phyloP scores from a whole-genome alignment of 2,888 invertebrate genomes.

The Ctena decussata region DNA sequence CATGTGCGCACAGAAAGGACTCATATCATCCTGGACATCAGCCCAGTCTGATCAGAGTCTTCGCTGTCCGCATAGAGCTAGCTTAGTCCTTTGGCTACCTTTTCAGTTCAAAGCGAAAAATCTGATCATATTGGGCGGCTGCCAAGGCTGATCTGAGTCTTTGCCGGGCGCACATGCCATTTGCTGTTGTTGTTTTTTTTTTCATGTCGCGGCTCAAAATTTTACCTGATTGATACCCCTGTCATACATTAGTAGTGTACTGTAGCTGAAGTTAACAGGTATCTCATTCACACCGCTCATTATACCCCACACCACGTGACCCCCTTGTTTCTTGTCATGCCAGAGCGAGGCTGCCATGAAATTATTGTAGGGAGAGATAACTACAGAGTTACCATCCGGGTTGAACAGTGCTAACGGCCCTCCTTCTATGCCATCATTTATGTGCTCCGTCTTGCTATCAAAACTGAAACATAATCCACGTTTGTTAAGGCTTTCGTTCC shows the following conservation, averaged over 20 bases:
- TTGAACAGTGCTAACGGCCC: conserved; percentile 76
- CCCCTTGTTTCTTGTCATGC: conserved; percentile 60
- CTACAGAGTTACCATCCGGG: conserved; percentile 64
- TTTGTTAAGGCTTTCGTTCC: too few relatives aligned
- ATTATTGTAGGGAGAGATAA: conserved; percentile 72
- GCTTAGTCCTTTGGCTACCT: too few relatives aligned
- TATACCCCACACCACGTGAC: conserved; percentile 72
- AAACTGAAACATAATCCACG: neutral
- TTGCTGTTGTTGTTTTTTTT: too few relatives aligned
- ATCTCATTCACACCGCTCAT: conserved; percentile 76
- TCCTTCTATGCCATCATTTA: conserved; percentile 69
- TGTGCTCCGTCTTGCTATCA: neutral
- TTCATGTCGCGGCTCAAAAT: neutral
- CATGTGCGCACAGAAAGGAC: too few relatives aligned
- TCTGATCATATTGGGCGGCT: too few relatives aligned
- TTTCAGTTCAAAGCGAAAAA: too few relatives aligned
- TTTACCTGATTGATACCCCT: conserved; percentile 44
- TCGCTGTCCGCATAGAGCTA: too few relatives aligned
- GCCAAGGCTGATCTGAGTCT: too few relatives aligned
- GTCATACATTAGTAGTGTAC: conserved; percentile 40
- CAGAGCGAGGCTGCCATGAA: conserved; percentile 74
- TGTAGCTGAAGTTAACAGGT: conserved; percentile 41
- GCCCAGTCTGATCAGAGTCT: too few relatives aligned
- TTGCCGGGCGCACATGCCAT: too few relatives aligned
- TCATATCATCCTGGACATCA: too few relatives aligned